phyloP scores from a whole-genome alignment of 2,888 invertebrate species.

The Dynastes grantii region DNA sequence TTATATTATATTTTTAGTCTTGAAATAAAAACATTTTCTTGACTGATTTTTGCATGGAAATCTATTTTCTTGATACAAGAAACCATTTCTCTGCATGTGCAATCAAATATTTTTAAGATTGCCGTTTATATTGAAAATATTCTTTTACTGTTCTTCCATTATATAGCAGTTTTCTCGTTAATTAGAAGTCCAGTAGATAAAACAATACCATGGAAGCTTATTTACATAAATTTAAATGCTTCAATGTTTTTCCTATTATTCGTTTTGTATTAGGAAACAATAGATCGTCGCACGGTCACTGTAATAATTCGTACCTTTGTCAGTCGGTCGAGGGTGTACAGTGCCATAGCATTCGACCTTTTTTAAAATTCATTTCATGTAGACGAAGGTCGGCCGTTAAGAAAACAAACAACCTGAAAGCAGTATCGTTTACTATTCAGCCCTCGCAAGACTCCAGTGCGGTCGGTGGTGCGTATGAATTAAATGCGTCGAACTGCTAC shows the following conservation, averaged over 20 bases:
- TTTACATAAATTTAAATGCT: slow-evolving; percentile 10
- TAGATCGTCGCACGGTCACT: slow-evolving; percentile 17
- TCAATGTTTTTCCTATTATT: slow-evolving; percentile 18
- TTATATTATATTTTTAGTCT: too few species aligned
- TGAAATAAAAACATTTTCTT: too few species aligned
- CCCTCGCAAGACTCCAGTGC: slow-evolving; percentile 30
- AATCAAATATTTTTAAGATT: too few species aligned
- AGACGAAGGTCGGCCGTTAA: slow-evolving; percentile 45
- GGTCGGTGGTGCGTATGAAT: slow-evolving; percentile 31
- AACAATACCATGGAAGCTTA: background rate
- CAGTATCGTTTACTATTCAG: slow-evolving; percentile 38
- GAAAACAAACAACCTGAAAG: slow-evolving; percentile 33
- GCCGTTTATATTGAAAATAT: too few species aligned
- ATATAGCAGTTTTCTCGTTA: too few species aligned
- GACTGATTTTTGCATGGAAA: too few species aligned
- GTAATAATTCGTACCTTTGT: slow-evolving; percentile 33
- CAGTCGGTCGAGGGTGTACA: slow-evolving; percentile 27
- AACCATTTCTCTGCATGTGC: too few species aligned
- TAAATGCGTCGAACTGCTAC: slow-evolving; percentile 10
- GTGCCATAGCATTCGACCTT: slow-evolving; percentile 7
- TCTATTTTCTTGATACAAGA: too few species aligned
- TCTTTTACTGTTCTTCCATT: too few species aligned
- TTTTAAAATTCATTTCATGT: slow-evolving; percentile 48
- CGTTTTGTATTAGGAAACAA: slow-evolving; percentile 23
- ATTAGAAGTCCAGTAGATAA: background rate